Base-by-base conservation (phyloP, 2,888 invertebrate genomes). In the Polydrusus pterygomalis region DNA sequence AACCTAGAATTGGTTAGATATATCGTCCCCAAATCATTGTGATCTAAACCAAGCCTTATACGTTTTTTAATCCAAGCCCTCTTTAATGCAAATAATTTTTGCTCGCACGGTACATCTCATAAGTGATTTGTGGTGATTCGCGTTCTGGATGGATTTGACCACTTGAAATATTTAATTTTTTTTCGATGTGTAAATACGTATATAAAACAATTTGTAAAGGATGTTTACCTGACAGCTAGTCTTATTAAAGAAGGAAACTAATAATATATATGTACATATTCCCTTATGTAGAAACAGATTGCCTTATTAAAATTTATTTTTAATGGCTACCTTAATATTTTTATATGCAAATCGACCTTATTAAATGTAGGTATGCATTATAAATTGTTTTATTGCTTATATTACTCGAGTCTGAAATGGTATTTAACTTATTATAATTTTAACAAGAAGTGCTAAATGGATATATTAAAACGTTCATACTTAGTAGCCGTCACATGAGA, bases 391-490 rank as follows among this genome's bases (percentile, higher is more conserved):
- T 75, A 71, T 67, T 62, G 60, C 64, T 51, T 40, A 56, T 70
- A 67, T 63, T 71, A 38, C 15, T 38, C 63, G n/a, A 54, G 70
- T 49, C 51, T 60, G 67, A 63, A 70, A 70, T 77, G 72, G 64
- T 70, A 77, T 77, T 77, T 68, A 64, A 69, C 76, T 72, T 76
- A 76, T 76, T 76, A 73, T 76, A 65, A 74, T 77, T 64, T 72
- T 74, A 77, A 77, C 73, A 73, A 77, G 77, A 77, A 77, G 77
- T 77, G 77, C 58, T 77, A 77, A 77, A 77, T 74, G 77, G 74
- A 77, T 62, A 74, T 74, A 77, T 77, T 77, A 77, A 77, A 77
- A 60, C 64, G 77, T 74, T 74, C 65, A 70, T 63, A 74, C 77
- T 77, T 77, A 77, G 70, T 73, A 76, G 73, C 72, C 68, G 69